Base-by-base conservation (phyloP, 2,797 vertebrate genomes). In the Macropodus opercularis region DNA sequence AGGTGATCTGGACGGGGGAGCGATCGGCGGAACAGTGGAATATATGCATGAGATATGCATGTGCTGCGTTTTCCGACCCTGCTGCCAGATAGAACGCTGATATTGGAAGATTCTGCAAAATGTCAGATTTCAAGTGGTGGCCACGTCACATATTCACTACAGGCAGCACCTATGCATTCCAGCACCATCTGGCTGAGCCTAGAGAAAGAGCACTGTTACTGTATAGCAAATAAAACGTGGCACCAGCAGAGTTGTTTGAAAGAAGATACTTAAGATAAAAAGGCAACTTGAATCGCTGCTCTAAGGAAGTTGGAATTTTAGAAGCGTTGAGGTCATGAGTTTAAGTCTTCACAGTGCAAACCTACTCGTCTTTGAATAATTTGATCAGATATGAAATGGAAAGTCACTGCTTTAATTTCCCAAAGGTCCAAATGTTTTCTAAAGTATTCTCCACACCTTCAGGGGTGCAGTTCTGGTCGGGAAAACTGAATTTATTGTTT, bases 21-120 rank as follows among this genome's bases (percentile, higher is more conserved):
- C 8, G 48, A n/a, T 77, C 43, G 53, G 55, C 47, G 59, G 38
- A 64, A 18, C 19, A 35, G 41, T 27, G 31, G 36, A 54, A 13
- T 21, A 41, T 40, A 17, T 67, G 39, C 50, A 39, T 23, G n/a
- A 32, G 27, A 63, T 38, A 22, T 7, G 39, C 12, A 48, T 49
- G 44, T 44, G 35, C 13, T 48, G 18, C 27, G 22, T 51, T 46
- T n/a, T 8, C 6, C 3, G 48, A 58, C 15, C 34, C 18, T 19
- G 18, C 54, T 18, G 31, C 24, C 6, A 36, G 17, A 59, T 3
- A 55, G 12, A 62, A 62, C 12, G 6, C 42, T 52, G n/a, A 54
- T 44, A 55, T 57, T 60, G 63, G 69, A 66, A 23, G 52, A 53
- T 64, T 79, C 68, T 64, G 59, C 67, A 54, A 49, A 73, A 42